These are phyloP conservation scores for Ommatoiulus sabulosus DNA, from an alignment of 2,888 invertebrate genomes.

Conservation along the genomic window DNA sequence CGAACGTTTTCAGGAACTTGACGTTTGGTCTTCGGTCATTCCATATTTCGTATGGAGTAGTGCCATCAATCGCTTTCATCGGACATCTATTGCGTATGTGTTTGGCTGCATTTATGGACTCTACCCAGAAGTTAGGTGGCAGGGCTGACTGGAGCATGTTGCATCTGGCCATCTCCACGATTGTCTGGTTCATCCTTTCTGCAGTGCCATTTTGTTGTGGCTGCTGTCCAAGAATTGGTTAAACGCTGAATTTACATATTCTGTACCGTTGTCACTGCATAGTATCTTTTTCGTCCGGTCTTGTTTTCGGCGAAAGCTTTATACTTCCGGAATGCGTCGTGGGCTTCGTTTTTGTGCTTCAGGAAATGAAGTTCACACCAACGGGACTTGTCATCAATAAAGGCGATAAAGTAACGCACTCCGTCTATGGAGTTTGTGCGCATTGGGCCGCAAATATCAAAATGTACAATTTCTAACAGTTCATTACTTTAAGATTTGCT, in stretches of 20 bases:
- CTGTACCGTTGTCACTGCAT: constrained; percentile 49
- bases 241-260: constrained; percentile 37
- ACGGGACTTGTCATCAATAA: constrained; percentile 53
- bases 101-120: neutral
- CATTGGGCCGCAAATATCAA: constrained; percentile 52
- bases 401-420: constrained; percentile 17
- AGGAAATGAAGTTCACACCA: constrained; percentile 53
- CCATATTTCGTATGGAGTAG: constrained; percentile 47
- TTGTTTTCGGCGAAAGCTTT: neutral
- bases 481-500: neutral
- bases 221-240: neutral
- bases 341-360: neutral
- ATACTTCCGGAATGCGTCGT: constrained; percentile 34
- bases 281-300: constrained; percentile 48
- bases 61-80: neutral
- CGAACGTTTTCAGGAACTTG: no score
- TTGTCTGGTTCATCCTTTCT: constrained; percentile 45
- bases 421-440: constrained; percentile 39
- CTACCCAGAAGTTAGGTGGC: constrained; percentile 51
- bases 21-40: constrained; percentile 1
- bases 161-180: constrained; percentile 45
- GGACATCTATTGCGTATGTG: neutral
- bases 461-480: neutral
- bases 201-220: constrained; percentile 53
- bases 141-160: neutral